Evolutionary conservation across 2,113 vertebrate species (phyloP).

Genomic region (Clarias batrachus): DNA sequence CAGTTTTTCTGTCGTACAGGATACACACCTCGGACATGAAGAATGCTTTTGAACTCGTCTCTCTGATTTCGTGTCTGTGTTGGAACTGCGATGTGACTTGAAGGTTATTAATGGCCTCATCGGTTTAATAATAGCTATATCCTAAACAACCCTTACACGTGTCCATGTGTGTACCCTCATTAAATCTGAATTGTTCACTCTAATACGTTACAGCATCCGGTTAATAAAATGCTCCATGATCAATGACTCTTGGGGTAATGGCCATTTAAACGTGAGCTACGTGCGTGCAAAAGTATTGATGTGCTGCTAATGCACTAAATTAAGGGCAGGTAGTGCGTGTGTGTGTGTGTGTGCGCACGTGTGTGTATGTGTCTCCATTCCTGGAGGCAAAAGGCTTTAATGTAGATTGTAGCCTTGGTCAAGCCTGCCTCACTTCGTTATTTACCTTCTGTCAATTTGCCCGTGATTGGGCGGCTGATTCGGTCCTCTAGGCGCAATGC

Average conservation of each 20-base stretch:
- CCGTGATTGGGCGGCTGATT: conserved; percentile 7
- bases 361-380: conserved; percentile 48
- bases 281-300: conserved; percentile 23
- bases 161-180: conserved; percentile 23
- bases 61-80: neutral
- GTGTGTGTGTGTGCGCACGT: neutral
- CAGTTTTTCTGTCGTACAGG: neutral
- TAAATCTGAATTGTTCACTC: conserved; percentile 40
- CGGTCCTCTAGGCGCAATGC: neutral
- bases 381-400: conserved; percentile 34
- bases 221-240: conserved; percentile 37
- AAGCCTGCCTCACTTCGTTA: neutral
- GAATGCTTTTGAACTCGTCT: conserved; percentile 4
- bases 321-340: conserved; percentile 20
- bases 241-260: neutral
- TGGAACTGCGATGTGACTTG: neutral
- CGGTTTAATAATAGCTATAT: neutral
- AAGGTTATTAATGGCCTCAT: neutral
- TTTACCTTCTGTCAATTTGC: conserved; percentile 38
- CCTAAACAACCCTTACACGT: neutral
- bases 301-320: conserved; percentile 38
- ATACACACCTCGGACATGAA: neutral
- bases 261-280: conserved; percentile 46
- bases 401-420: conserved; percentile 52
- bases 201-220: conserved; percentile 28